Conservation (phyloP, 2,888 invertebrate species). For the Polymixis flavicincta region DNA sequence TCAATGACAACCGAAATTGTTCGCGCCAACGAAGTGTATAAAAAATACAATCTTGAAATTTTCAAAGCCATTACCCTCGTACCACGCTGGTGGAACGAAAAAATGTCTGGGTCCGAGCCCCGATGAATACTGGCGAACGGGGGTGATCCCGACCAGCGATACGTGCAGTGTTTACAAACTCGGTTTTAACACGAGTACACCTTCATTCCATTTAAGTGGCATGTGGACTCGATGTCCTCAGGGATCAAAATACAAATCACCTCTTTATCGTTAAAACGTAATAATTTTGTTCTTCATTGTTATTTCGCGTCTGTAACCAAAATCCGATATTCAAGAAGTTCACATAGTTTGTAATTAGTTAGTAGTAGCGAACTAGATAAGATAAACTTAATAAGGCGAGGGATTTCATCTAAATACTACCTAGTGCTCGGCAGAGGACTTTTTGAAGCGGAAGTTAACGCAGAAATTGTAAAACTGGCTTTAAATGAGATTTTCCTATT, state of each 20-base stretch:
- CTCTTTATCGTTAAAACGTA: conserved; percentile 47
- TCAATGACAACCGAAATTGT: conserved; percentile 61
- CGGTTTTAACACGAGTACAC: conserved; percentile 66
- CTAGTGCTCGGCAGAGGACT: background rate
- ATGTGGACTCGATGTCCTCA: conserved; percentile 58
- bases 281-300: conserved; percentile 31
- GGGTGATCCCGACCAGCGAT: conserved; percentile 73
- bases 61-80: conserved; percentile 79
- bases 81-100: conserved; percentile 67
- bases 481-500: conserved; percentile 24
- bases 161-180: conserved; percentile 81
- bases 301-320: background rate
- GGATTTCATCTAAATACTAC: conserved; percentile 4
- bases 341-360: background rate
- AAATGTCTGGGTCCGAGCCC: conserved; percentile 70
- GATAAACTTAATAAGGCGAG: background rate
- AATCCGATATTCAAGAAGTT: background rate
- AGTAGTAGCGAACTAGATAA: conserved; percentile 3
- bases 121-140: conserved; percentile 67
- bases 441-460: conserved; percentile 5
- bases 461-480: conserved; percentile 3
- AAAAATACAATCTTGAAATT: conserved; percentile 75
- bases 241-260: conserved; percentile 60
- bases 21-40: conserved; percentile 65
- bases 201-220: conserved; percentile 67